These are phyloP conservation scores for Neoarius graeffei DNA, from an alignment of 2,113 vertebrate genomes.

Conservation along the genomic window DNA sequence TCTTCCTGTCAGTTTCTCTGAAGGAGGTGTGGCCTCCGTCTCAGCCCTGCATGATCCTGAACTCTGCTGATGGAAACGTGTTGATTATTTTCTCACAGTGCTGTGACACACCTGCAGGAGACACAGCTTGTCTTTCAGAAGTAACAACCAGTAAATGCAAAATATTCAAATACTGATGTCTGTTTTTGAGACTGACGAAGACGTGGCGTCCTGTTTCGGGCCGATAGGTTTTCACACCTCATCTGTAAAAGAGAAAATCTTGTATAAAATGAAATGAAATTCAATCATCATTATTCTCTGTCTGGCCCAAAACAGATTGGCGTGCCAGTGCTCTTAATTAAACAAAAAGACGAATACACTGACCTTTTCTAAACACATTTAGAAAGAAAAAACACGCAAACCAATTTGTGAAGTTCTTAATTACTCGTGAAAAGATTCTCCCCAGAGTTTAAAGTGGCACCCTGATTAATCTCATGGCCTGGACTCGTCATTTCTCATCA, in stretches of 20 bases:
- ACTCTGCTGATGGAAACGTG: not conserved
- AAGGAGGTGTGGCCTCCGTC: not conserved
- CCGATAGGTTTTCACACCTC: not conserved
- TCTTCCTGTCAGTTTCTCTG: not conserved
- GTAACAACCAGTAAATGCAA: not conserved
- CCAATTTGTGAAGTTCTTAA: conserved; percentile 29
- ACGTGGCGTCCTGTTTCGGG: not conserved
- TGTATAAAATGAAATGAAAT: not conserved
- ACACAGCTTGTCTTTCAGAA: not conserved
- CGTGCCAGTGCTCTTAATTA: conserved; percentile 45
- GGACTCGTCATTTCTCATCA: not conserved
- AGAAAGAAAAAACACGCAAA: conserved; percentile 42
- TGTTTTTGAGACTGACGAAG: not conserved
- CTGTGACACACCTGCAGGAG: not conserved
- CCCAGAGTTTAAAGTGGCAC: not conserved
- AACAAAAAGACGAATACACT: conserved; percentile 48
- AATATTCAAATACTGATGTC: not conserved
- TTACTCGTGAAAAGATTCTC: conserved; percentile 19
- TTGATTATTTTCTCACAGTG: not conserved
- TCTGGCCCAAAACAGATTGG: conserved; percentile 32
- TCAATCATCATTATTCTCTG: conserved; percentile 24
- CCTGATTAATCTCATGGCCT: conserved; percentile 12
- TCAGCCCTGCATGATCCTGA: not conserved
- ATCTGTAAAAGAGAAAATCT: conserved; percentile 6
- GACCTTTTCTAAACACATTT: conserved; percentile 57